Evolutionary conservation across 2,797 vertebrate species (phyloP), one percentile per base, ranked within the genome.

Genomic region (Chelidonichthys spinosus): DNA sequence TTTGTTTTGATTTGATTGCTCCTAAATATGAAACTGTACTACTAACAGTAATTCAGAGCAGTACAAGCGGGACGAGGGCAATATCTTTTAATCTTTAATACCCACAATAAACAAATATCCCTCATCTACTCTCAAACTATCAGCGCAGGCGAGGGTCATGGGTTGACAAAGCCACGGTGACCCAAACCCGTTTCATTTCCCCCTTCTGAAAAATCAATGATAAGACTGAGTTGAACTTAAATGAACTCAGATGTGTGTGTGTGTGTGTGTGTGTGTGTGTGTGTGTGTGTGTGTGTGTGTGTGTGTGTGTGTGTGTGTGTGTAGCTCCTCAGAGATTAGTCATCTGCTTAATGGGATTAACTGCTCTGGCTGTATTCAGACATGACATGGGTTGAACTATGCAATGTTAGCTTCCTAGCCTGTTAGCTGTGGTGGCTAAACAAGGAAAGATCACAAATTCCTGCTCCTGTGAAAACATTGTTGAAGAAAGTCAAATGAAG

Each of bases 341-440:
- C 67, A 69, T 84, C 73, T 84, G 72, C 74, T 70, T 84, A 82
- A 91, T 74, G 66, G 78, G 84, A 91, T 92, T 89, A 86, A 55
- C 69, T 78, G 65, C 60, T 76, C 79, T 53, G 71, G n/a, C 42
- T 78, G 66, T 73, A 69, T 39, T 67, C 54, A 78, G 75, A 32
- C 76, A 61, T 74, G 69, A 69, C 74, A 70, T 33, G 17, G 43
- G 33, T 18, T 53, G 44, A 69, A 72, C 42, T 63, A 65, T 85
- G 77, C 63, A 15, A 79, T 47, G 56, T 44, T 71, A 85, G 68
- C 52, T 36, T 59, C 14, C 70, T 52, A 39, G 39, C 37, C 40
- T 25, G 33, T 56, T 42, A 52, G 59, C 49, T 53, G 39, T 46
- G 4, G 44, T 14, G 35, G 15, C 3, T 40, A 9, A 71, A 56